Evolutionary conservation across 2,888 invertebrate genomes (phyloP).

Genomic region (Acronicta psi): DNA sequence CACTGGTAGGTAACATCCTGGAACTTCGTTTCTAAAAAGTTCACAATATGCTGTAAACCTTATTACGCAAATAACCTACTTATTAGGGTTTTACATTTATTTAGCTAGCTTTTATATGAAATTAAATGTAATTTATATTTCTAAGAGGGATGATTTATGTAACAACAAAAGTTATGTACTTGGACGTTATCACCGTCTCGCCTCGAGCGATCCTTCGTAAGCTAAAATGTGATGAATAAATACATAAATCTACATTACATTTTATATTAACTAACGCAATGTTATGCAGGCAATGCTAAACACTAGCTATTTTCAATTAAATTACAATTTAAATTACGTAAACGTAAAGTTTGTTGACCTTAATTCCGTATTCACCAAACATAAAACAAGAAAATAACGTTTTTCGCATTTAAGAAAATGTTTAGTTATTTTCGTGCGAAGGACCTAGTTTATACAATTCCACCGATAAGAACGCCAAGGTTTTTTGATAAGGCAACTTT

Average conservation of each 20-base stretch:
- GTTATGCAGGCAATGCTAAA: slow-evolving; percentile 49
- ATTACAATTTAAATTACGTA: slow-evolving; percentile 32
- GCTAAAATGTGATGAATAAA: slow-evolving; percentile 50
- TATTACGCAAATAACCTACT: background rate
- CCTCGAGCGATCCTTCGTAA: slow-evolving; percentile 46
- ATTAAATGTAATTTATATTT: slow-evolving; percentile 17
- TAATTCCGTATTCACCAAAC: slow-evolving; percentile 3
- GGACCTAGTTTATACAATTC: too few relatives aligned
- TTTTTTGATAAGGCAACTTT: slow-evolving; percentile 30
- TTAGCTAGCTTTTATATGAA: background rate
- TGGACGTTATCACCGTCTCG: slow-evolving; percentile 42
- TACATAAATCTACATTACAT: slow-evolving; percentile 53
- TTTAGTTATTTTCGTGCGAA: slow-evolving; percentile 12
- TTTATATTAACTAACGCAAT: slow-evolving; percentile 41
- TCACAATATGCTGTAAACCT: background rate
- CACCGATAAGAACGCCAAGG: slow-evolving; percentile 22
- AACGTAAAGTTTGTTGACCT: slow-evolving; percentile 28
- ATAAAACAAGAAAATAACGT: slow-evolving; percentile 3
- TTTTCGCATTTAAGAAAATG: slow-evolving; percentile 4
- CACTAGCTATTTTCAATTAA: slow-evolving; percentile 46
- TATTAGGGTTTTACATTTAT: background rate
- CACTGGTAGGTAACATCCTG: too few relatives aligned
- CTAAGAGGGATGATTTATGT: slow-evolving; percentile 29
- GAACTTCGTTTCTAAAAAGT: too few relatives aligned
- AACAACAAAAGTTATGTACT: slow-evolving; percentile 22